These are phyloP conservation scores for Grammomys surdaster DNA, from an alignment of 2,113 vertebrate species.

Conservation along the genomic window DNA sequence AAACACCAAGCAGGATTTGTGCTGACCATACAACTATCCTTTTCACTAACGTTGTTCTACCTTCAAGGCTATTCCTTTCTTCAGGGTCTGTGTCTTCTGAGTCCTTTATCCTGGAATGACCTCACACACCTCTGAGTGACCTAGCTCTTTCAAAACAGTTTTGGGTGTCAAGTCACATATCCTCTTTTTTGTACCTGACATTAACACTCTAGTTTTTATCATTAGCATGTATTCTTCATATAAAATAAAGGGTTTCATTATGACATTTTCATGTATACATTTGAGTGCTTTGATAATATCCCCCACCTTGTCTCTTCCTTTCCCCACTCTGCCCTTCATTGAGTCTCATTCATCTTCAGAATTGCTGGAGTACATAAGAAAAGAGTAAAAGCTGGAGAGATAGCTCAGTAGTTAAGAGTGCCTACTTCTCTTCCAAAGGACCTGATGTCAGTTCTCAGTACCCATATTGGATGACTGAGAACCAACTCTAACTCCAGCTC, in stretches of 20 bases:
- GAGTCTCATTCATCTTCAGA: background rate
- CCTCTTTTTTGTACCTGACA: background rate
- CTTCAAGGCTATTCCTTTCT: constrained; percentile 32
- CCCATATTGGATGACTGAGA: background rate
- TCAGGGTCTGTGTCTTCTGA: constrained; percentile 15
- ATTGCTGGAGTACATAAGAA: background rate
- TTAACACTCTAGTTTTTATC: background rate
- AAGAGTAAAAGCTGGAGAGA: background rate
- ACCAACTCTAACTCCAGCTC: background rate
- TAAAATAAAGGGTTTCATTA: background rate
- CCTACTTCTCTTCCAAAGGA: background rate
- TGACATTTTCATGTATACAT: background rate
- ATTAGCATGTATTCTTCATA: background rate
- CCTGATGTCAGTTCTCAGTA: background rate
- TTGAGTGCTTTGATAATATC: background rate
- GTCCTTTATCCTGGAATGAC: background rate
- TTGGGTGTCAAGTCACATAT: background rate
- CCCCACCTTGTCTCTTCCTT: background rate
- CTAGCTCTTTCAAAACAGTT: background rate
- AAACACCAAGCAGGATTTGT: background rate
- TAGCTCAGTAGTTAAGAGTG: background rate
- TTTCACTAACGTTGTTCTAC: background rate
- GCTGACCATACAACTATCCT: background rate
- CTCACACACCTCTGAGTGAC: background rate
- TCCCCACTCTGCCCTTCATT: background rate